A percentile compares a stretch with the other conserved stretches of the same genome.
Conservation (phyloP, 37 sponge, comb jelly and placozoan species). For the Lycopodina hypogea region DNA sequence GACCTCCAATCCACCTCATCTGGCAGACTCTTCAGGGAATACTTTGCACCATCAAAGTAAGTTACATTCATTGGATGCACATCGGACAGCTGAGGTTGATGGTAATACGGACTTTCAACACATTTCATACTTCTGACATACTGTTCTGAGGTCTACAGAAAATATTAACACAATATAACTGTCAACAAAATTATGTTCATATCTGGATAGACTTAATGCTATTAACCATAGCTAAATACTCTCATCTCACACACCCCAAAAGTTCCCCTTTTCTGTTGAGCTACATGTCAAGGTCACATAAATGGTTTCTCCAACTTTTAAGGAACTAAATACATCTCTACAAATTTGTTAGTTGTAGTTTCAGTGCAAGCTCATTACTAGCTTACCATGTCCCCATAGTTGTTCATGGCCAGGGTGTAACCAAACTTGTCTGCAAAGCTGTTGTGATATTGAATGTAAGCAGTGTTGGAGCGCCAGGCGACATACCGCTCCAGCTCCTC, state of each 20-base stretch:
- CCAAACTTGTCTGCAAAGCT: constrained; percentile 47
- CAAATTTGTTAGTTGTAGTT: too few relatives aligned
- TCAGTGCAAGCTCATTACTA: too few relatives aligned
- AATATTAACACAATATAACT: not conserved
- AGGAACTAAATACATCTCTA: too few relatives aligned
- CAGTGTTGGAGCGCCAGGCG: constrained; percentile 56
- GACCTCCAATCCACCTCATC: constrained; percentile 71
- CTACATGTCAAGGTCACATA: too few relatives aligned
- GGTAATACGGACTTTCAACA: constrained; percentile 4
- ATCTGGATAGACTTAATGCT: not conserved
- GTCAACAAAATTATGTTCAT: not conserved
- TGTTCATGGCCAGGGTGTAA: constrained; percentile 60
- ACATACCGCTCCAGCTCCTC: constrained; percentile 41
- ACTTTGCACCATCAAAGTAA: constrained; percentile 2
- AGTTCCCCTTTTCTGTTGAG: too few relatives aligned
- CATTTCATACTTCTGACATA: not conserved
- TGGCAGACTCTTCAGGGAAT: constrained; percentile 32
- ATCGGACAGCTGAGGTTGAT: not conserved
- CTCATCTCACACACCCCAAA: too few relatives aligned
- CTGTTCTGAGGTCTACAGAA: constrained; percentile 8
- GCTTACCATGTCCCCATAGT: constrained; percentile 72
- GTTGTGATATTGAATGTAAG: constrained; percentile 67
- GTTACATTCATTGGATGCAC: not conserved
- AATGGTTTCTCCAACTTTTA: too few relatives aligned
- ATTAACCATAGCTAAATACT: too few relatives aligned